Percentiles rank a stretch among this genome's conserved stretches.
phyloP scores from a whole-genome alignment of 2,888 invertebrate genomes.

The Nomada hirtipes region DNA sequence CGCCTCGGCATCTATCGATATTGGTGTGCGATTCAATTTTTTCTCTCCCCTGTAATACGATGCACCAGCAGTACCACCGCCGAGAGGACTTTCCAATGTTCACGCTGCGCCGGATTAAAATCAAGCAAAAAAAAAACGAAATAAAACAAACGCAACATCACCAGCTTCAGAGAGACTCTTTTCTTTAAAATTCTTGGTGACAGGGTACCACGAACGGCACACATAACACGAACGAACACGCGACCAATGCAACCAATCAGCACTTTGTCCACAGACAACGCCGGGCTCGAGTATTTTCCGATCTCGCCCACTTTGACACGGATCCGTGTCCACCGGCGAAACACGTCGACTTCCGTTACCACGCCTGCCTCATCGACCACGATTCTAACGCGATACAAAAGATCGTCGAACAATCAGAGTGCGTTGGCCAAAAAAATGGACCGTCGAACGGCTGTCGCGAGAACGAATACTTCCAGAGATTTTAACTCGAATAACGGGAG shows the following conservation, averaged over 20 bases:
- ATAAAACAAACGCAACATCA: slow-evolving; percentile 26
- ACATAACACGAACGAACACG: slow-evolving; percentile 58
- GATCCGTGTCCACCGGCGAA: slow-evolving; percentile 90
- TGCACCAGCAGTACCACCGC: slow-evolving; percentile 47
- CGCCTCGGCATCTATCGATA: slow-evolving; percentile 78
- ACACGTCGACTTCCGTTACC: slow-evolving; percentile 80
- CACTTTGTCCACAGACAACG: slow-evolving; percentile 88
- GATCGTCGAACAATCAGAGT: slow-evolving; percentile 73
- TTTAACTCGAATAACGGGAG: background rate
- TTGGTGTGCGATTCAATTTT: slow-evolving; percentile 71
- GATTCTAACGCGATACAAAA: slow-evolving; percentile 87
- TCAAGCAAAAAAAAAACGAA: background rate
- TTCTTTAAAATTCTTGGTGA: slow-evolving; percentile 69
- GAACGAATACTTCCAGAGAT: slow-evolving; percentile 4
- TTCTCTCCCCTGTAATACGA: slow-evolving; percentile 43
- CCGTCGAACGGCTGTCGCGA: background rate
- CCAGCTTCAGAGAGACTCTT: slow-evolving; percentile 69
- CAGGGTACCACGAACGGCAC: slow-evolving; percentile 71
- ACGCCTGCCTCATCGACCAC: slow-evolving; percentile 83
- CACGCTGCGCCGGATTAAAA: slow-evolving; percentile 62
- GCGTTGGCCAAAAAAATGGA: slow-evolving; percentile 34
- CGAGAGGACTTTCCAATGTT: slow-evolving; percentile 59
- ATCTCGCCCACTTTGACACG: slow-evolving; percentile 92
- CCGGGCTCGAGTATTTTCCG: slow-evolving; percentile 93
- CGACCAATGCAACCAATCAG: slow-evolving; percentile 55